phyloP scores from a whole-genome alignment of 2,888 invertebrate genomes.

The Lasioglossum zephyrum region DNA sequence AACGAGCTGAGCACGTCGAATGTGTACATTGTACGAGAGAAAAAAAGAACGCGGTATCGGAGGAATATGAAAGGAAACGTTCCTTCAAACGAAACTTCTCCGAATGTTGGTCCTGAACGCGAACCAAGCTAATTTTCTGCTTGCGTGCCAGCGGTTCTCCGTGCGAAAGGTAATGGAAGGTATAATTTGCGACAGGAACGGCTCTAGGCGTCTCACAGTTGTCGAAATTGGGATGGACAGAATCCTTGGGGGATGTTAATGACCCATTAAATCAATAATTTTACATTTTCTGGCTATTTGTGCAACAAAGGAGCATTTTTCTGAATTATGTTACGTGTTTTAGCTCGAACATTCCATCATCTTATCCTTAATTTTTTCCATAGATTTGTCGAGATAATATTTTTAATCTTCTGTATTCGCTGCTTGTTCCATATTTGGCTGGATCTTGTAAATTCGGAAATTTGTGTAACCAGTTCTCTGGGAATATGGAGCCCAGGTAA shows the following conservation, averaged over 20 bases:
- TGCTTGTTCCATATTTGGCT: too few species aligned
- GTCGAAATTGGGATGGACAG: neutral
- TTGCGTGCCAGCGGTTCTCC: neutral
- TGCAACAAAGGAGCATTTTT: neutral
- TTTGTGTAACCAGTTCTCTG: too few species aligned
- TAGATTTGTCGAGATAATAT: too few species aligned
- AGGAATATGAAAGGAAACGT: conserved; percentile 16
- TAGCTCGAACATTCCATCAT: too few species aligned
- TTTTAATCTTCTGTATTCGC: too few species aligned
- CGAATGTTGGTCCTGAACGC: neutral
- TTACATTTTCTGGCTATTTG: neutral
- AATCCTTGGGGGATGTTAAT: neutral
- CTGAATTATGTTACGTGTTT: neutral
- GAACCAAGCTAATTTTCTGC: conserved; percentile 42
- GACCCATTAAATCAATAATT: neutral
- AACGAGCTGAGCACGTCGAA: neutral
- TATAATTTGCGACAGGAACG: neutral
- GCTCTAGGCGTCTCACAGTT: neutral
- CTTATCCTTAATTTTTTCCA: too few species aligned
- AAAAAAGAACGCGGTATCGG: neutral
- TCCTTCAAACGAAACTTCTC: neutral
- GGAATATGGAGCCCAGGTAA: neutral
- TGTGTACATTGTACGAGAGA: neutral
- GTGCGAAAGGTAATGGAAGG: conserved; percentile 1
- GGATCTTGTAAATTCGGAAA: too few species aligned